phyloP scores from a whole-genome alignment of 1,140 invertebrate genomes.

The Yoshiicerus persimilis region DNA sequence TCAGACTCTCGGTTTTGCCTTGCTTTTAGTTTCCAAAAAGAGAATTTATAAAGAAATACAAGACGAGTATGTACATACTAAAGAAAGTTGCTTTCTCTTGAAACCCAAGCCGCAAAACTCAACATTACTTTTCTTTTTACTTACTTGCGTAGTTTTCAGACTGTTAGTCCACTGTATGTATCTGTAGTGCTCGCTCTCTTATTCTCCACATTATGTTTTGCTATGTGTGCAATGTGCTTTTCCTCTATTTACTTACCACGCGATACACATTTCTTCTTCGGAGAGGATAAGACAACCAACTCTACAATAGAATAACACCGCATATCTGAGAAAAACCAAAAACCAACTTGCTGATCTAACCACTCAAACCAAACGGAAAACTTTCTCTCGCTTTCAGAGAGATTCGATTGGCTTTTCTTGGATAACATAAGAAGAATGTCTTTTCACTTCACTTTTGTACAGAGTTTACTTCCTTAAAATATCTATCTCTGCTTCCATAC shows the following conservation, averaged over 20 bases:
- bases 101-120: not conserved
- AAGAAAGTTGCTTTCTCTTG: not conserved
- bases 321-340: not conserved
- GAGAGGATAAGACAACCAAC: not conserved
- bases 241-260: not conserved
- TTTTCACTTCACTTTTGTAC: not conserved
- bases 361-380: not conserved
- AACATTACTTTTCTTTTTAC: constrained; percentile 3
- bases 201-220: not conserved
- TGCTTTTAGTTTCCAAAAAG: not conserved
- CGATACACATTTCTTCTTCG: not conserved
- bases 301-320: not conserved
- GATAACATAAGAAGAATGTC: not conserved
- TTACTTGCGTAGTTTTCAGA: not conserved
- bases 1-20: not conserved
- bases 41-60: not conserved
- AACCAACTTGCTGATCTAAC: not conserved
- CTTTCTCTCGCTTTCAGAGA: not conserved
- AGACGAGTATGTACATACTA: not conserved
- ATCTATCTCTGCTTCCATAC: not conserved
- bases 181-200: not conserved
- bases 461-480: no score
- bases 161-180: not conserved
- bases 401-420: not conserved
- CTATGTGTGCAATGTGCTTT: not conserved